These are phyloP conservation scores for Clarias batrachus DNA, from an alignment of 2,113 vertebrate species.

Conservation along the genomic window DNA sequence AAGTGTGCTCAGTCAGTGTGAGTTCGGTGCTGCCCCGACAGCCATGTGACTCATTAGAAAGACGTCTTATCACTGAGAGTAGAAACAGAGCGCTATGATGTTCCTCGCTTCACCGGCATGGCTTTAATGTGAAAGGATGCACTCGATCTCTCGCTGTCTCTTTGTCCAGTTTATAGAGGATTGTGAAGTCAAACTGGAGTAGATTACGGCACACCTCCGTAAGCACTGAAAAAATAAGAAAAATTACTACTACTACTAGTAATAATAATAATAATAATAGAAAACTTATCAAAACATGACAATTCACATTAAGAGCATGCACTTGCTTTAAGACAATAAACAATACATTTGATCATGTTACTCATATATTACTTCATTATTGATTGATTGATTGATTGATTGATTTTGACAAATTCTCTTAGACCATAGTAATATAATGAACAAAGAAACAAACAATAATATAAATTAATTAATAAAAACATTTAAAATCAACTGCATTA, in stretches of 20 bases:
- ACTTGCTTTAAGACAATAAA: neutral
- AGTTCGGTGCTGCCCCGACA: slow-evolving; percentile 9
- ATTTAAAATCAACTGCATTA: neutral
- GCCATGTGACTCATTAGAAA: neutral
- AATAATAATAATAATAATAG: slow-evolving; percentile 61
- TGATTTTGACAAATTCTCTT: neutral
- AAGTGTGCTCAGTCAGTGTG: neutral
- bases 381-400: neutral
- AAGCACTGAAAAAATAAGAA: slow-evolving; percentile 66
- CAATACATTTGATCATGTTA: neutral
- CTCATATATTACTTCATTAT: neutral
- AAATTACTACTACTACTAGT: slow-evolving; percentile 60
- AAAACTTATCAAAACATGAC: slow-evolving; percentile 73
- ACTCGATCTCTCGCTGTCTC: too few relatives aligned
- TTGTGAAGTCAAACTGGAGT: slow-evolving; percentile 92
- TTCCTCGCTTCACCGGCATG: neutral
- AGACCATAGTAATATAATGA: too few relatives aligned
- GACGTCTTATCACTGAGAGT: neutral
- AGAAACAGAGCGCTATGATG: neutral
- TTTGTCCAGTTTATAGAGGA: slow-evolving; percentile 47
- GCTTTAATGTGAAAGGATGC: slow-evolving; percentile 73
- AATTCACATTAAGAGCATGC: slow-evolving; percentile 61
- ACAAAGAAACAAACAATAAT: too few relatives aligned
- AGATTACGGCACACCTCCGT: slow-evolving; percentile 83
- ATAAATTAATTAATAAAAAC: too few relatives aligned